These are phyloP conservation scores for Acanthisitta chloris DNA, from an alignment of 2,113 vertebrate species.

Conservation along the genomic window DNA sequence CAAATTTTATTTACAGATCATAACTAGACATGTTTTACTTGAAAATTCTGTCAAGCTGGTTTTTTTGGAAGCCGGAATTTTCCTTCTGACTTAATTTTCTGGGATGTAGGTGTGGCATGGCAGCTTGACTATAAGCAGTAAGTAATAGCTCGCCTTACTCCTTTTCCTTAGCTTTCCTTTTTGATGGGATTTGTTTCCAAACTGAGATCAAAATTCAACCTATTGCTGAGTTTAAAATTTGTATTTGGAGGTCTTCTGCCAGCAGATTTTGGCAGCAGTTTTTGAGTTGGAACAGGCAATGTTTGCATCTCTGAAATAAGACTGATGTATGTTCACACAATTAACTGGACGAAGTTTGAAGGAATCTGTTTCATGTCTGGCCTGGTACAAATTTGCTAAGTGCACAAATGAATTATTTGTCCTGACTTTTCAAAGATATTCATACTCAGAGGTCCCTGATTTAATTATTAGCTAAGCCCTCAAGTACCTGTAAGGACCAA, in stretches of 20 bases:
- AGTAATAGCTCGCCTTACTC: neutral
- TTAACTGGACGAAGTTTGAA: neutral
- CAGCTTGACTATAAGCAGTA: neutral
- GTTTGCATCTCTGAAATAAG: neutral
- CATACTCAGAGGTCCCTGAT: neutral
- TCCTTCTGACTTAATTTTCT: neutral
- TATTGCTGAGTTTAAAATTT: neutral
- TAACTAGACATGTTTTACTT: neutral
- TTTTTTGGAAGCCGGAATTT: neutral
- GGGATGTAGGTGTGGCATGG: neutral
- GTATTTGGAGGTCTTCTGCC: neutral
- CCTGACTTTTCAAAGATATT: neutral
- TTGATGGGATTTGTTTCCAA: neutral
- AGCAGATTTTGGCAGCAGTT: neutral
- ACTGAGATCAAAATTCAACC: neutral
- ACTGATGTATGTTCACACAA: neutral
- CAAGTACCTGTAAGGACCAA: neutral
- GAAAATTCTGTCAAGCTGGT: neutral
- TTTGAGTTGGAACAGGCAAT: neutral
- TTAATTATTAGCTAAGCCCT: neutral
- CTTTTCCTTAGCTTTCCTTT: neutral
- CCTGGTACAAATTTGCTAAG: neutral
- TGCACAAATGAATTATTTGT: neutral
- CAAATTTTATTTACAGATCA: neutral
- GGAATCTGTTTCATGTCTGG: neutral